Base-by-base conservation (phyloP, 2,113 vertebrate genomes). In the Ondatra zibethicus region DNA sequence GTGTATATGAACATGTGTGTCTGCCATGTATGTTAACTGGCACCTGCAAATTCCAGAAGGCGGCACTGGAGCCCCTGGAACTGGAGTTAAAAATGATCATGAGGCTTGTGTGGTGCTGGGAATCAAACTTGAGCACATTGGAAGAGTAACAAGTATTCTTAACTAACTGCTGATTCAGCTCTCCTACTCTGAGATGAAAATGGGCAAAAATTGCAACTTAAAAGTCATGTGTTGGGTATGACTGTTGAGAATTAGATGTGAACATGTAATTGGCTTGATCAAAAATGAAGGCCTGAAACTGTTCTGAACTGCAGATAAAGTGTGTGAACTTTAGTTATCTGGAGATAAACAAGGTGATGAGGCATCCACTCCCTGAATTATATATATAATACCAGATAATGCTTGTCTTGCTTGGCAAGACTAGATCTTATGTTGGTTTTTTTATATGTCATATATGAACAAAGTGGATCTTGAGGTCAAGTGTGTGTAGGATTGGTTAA, bases 321-420 rank as follows among this genome's bases (percentile, higher is more conserved):
- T 75, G 21, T 95, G 77, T 93, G 47, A 87, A 81, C 19, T 85
- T 85, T 31, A 12, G 65, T 91, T 75, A 63, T 94, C 27, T 92
- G 16, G 47, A 72, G 77, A 72, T 94, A 25, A 91, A 92, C 36
- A 92, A 88, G 39, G 25, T 33, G 39, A 65, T 23, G 55, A 11
- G 45, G 36, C 68, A 27, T 70, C 5, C 13, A n/a, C 63, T 87
- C 96, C 31, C 29, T 93, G 63, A 73, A 25, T 88, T 73, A 11
- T 1, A 0, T 76, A 21, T 80, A 2, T 95, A 70, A 63, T 0
- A 73, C 7, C 4, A 77, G 23, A n/a, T 27, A 87, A 1, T n/a
- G 47, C 23, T 31, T 87, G 14, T 58, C 76, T 47, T 11, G 25
- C 58, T 21, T 58, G 19, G 19, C 4, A 91, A 70, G 42, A 93